Conservation (phyloP, 2,888 invertebrate species). For the Drosophila longiperda region DNA sequence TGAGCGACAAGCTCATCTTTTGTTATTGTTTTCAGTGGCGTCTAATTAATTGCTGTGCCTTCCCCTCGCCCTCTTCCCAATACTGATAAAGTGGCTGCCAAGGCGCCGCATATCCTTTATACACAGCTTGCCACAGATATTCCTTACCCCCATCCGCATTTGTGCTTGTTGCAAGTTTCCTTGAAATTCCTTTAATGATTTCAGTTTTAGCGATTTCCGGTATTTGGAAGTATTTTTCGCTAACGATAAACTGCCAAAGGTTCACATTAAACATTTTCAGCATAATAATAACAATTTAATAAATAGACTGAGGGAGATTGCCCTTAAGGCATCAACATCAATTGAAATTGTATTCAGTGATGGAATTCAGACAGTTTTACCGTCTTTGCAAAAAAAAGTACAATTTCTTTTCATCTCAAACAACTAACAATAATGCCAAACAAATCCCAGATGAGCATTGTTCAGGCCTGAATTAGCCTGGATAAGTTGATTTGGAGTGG, state of each 20-base stretch:
- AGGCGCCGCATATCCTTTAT: conserved; percentile 34
- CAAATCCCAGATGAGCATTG: conserved; percentile 10
- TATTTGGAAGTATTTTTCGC: not conserved
- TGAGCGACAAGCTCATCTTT: conserved; percentile 73
- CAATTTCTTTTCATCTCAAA: conserved; percentile 5
- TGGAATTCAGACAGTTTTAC: not conserved
- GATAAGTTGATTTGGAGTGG: not conserved
- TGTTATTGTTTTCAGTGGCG: conserved; percentile 65
- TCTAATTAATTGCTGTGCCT: conserved; percentile 67
- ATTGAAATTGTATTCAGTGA: conserved; percentile 6
- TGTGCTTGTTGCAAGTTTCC: conserved; percentile 23
- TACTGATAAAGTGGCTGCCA: conserved; percentile 19
- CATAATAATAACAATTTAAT: conserved; percentile 18
- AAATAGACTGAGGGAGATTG: not conserved
- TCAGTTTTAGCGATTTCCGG: conserved; percentile 15
- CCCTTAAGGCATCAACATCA: conserved; percentile 10
- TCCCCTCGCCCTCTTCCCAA: not conserved
- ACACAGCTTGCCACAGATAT: conserved; percentile 10
- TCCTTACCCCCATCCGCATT: not conserved
- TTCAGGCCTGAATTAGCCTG: not conserved
- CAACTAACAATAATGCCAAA: conserved; percentile 3
- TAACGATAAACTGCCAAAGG: not conserved
- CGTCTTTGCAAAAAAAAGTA: not conserved
- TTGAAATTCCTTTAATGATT: conserved; percentile 33
- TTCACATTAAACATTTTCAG: conserved; percentile 2